These are phyloP conservation scores for Peribatodes rhomboidaria DNA, from an alignment of 2,888 invertebrate genomes.

Conservation along the genomic window DNA sequence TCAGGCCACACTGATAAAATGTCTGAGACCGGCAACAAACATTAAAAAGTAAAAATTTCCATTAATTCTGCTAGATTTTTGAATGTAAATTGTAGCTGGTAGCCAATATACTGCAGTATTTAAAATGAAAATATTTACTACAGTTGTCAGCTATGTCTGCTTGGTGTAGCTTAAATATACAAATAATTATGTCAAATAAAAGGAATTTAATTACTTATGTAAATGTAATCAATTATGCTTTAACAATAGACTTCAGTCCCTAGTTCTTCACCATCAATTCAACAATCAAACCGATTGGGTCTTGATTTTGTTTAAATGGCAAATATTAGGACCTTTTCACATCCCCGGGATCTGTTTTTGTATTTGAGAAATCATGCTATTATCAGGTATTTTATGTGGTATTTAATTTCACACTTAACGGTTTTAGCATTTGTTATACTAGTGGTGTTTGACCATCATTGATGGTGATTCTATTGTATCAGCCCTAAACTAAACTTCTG, in stretches of 20 bases:
- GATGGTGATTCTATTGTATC: too few species aligned
- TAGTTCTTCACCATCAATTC: neutral
- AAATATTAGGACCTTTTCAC: constrained; percentile 14
- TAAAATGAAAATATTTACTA: too few species aligned
- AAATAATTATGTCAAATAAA: neutral
- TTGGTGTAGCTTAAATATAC: neutral
- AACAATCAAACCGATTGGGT: neutral
- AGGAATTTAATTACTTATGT: constrained; percentile 7
- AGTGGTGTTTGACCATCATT: too few species aligned
- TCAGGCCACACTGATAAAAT: too few species aligned
- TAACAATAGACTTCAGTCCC: neutral
- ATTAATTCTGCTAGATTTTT: too few species aligned
- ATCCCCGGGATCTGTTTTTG: constrained; percentile 10
- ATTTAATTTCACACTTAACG: neutral
- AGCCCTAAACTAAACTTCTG: too few species aligned
- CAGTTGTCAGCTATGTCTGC: too few species aligned
- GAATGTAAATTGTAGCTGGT: too few species aligned
- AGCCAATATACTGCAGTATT: too few species aligned
- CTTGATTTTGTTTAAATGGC: constrained; percentile 1
- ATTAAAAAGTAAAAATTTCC: too few species aligned
- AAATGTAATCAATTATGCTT: constrained; percentile 6
- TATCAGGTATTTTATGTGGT: constrained; percentile 2
- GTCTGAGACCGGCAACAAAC: too few species aligned
- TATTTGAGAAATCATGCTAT: constrained; percentile 17
- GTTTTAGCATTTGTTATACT: neutral